These are phyloP conservation scores for Nansenia antarctica DNA, from an alignment of 2,113 vertebrate species.

Conservation along the genomic window DNA sequence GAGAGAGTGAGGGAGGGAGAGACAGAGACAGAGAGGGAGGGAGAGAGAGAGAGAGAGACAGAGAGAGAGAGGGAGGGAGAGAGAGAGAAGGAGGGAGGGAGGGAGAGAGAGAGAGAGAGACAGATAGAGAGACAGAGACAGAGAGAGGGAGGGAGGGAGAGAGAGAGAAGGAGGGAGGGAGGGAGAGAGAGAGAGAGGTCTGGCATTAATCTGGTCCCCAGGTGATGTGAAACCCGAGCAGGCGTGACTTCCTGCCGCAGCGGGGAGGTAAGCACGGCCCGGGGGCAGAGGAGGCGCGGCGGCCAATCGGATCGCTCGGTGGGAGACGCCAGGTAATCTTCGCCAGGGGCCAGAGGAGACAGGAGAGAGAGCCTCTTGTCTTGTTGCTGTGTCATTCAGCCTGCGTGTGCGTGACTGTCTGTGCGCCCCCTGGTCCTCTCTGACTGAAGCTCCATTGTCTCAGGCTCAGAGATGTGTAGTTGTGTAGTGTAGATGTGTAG, in stretches of 20 bases:
- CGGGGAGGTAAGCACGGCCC: conserved; percentile 21
- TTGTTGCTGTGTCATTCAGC: conserved; percentile 2
- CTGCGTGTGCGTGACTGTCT: not conserved
- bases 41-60: not conserved
- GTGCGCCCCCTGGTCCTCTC: no score
- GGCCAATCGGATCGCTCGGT: conserved; percentile 12
- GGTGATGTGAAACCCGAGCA: conserved; percentile 33
- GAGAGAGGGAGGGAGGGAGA: not conserved
- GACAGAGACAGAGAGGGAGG: not conserved
- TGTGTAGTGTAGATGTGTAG: not conserved
- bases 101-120: not conserved
- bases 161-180: no score
- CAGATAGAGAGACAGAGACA: not conserved
- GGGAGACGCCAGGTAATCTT: conserved; percentile 28
- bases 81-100: no score
- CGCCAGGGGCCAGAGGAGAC: conserved; percentile 17
- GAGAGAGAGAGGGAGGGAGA: no score
- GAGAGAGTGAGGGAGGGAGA: not conserved
- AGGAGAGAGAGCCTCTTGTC: not conserved
- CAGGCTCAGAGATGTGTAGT: no score
- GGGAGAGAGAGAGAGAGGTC: no score
- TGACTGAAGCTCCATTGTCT: not conserved
- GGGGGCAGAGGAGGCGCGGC: not conserved
- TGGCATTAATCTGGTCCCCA: not conserved
- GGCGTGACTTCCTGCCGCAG: conserved; percentile 17